phyloP scores from a whole-genome alignment of 2,797 vertebrate species.

The Tauraco hartlaubi region DNA sequence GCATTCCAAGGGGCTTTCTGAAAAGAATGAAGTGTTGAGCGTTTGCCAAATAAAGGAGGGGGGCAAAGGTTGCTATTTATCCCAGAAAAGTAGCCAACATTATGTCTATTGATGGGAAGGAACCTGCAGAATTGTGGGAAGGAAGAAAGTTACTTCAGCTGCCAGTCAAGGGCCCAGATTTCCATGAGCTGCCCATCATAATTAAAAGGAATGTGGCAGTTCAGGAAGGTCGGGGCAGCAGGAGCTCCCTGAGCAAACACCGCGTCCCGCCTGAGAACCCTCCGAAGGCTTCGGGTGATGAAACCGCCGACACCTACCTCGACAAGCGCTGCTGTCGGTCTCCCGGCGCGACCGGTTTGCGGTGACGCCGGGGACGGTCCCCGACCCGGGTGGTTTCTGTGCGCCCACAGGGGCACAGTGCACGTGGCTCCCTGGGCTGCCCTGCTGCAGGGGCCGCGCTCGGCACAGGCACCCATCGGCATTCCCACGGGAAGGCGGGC shows the following conservation, averaged over 20 bases:
- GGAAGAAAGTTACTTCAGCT: slow-evolving; percentile 82
- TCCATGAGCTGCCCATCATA: slow-evolving; percentile 88
- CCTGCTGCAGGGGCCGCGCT: background rate
- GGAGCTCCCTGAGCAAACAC: slow-evolving; percentile 79
- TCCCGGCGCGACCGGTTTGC: background rate
- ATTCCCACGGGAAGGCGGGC: rapidly evolving
- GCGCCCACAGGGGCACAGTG: background rate
- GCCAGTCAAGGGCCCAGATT: slow-evolving; percentile 84
- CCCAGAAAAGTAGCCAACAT: slow-evolving; percentile 86
- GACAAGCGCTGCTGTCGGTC: background rate
- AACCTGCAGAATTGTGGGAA: slow-evolving; percentile 87
- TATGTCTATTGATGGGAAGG: slow-evolving; percentile 86
- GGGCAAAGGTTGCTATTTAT: slow-evolving; percentile 89
- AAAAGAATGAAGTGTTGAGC: slow-evolving; percentile 83
- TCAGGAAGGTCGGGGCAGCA: slow-evolving; percentile 81
- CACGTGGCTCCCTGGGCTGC: background rate
- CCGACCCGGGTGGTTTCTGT: background rate
- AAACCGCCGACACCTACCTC: background rate
- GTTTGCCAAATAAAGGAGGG: slow-evolving; percentile 83
- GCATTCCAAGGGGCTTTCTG: slow-evolving; percentile 82
- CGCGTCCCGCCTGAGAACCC: background rate
- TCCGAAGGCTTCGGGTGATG: background rate
- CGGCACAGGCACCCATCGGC: rapidly evolving
- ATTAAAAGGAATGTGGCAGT: slow-evolving; percentile 83
- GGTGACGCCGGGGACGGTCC: background rate